A percentile compares a stretch with the other conserved stretches of the same genome.
These are phyloP conservation scores for Australoheros scitulus DNA, from an alignment of 2,113 vertebrate genomes.

Conservation along the genomic window DNA sequence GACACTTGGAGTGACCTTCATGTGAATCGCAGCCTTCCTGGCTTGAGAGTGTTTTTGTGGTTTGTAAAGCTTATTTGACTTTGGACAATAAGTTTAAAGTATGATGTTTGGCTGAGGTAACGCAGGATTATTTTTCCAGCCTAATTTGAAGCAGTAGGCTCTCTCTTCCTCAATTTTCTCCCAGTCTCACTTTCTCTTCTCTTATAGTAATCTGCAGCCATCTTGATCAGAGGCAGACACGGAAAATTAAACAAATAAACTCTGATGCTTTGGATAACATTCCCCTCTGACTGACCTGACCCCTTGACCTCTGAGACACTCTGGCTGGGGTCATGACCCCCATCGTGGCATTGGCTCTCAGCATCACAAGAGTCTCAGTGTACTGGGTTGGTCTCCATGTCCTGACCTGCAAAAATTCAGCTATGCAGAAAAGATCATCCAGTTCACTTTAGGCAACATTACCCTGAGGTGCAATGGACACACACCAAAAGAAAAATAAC, in stretches of 20 bases:
- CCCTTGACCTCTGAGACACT: slow-evolving; percentile 71
- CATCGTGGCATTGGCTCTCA: slow-evolving; percentile 13
- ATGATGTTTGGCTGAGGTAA: slow-evolving; percentile 71
- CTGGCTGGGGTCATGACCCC: slow-evolving; percentile 72
- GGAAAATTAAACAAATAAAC: slow-evolving; percentile 83
- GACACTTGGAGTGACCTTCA: slow-evolving; percentile 59
- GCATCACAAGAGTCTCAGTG: slow-evolving; percentile 45
- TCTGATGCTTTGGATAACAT: slow-evolving; percentile 76
- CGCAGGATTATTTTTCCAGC: slow-evolving; percentile 79
- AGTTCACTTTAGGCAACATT: not conserved
- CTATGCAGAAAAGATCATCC: not conserved
- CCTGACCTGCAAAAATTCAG: slow-evolving; percentile 55
- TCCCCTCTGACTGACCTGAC: slow-evolving; percentile 76
- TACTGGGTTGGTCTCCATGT: slow-evolving; percentile 55
- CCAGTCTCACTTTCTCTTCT: slow-evolving; percentile 20
- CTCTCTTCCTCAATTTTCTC: slow-evolving; percentile 39
- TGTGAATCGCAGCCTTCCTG: slow-evolving; percentile 54
- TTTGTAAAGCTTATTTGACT: slow-evolving; percentile 79
- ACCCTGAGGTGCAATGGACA: not conserved
- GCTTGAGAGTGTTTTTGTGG: slow-evolving; percentile 63
- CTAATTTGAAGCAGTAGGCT: slow-evolving; percentile 81
- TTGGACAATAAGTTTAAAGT: slow-evolving; percentile 75
- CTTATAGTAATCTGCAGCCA: slow-evolving; percentile 64
- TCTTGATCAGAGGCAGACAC: slow-evolving; percentile 74
- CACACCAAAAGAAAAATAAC: not conserved